Evolutionary conservation across 2,888 invertebrate genomes (phyloP).

Genomic region (Mellilla xanthometata): DNA sequence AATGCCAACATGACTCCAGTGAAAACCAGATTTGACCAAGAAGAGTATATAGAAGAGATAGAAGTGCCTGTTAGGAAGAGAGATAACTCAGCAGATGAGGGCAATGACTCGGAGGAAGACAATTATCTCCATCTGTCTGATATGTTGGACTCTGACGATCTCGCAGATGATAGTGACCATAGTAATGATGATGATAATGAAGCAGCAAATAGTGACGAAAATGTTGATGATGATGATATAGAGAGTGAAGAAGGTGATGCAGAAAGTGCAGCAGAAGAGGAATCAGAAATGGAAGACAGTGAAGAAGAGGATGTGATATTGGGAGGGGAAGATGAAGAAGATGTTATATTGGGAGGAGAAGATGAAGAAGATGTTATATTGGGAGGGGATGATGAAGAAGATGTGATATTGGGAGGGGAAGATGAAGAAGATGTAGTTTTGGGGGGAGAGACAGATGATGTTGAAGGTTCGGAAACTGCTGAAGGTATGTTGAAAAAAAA

Average conservation of each 20-base stretch:
- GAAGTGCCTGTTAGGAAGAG: slow-evolving; percentile 61
- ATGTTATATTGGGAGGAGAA: slow-evolving; percentile 1
- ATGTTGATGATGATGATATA: slow-evolving; percentile 30
- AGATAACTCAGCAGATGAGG: slow-evolving; percentile 55
- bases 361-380: slow-evolving; percentile 32
- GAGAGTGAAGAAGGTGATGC: slow-evolving; percentile 16
- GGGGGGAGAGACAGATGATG: slow-evolving; percentile 22
- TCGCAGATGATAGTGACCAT: slow-evolving; percentile 49
- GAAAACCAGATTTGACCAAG: slow-evolving; percentile 30
- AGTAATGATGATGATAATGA: slow-evolving; percentile 28
- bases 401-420: too few relatives aligned
- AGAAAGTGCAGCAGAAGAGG: slow-evolving; percentile 26
- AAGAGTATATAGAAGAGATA: slow-evolving; percentile 62
- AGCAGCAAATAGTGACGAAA: slow-evolving; percentile 22
- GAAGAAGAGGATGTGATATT: slow-evolving; percentile 28
- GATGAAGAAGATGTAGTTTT: slow-evolving; percentile 8
- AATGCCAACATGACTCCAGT: neutral
- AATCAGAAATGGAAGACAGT: slow-evolving; percentile 35
- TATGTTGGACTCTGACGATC: slow-evolving; percentile 64
- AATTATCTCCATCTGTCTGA: slow-evolving; percentile 67
- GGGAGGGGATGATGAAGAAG: neutral
- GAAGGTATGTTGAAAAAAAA: neutral
- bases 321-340: slow-evolving; percentile 25
- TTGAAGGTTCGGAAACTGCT: slow-evolving; percentile 20
- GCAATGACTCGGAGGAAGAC: slow-evolving; percentile 63